phyloP scores from a whole-genome alignment of 2,113 vertebrate genomes.

The Epinephelus cyanopodus region DNA sequence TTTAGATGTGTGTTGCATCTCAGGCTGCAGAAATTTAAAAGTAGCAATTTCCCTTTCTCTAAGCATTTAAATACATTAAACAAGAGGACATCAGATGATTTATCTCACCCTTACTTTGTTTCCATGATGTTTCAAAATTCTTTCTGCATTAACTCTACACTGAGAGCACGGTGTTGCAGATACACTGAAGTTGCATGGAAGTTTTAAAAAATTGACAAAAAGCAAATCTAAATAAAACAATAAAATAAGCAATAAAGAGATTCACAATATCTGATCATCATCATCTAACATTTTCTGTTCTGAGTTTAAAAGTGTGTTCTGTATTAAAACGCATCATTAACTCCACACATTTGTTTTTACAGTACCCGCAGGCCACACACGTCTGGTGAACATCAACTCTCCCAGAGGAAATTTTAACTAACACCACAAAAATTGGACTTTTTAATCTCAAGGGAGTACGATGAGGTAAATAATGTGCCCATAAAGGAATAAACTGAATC shows the following conservation, averaged over 20 bases:
- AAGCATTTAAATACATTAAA: no score
- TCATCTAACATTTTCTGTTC: background rate
- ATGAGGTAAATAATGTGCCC: background rate
- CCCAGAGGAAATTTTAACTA: background rate
- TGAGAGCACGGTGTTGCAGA: background rate
- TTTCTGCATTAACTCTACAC: background rate
- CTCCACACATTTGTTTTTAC: background rate
- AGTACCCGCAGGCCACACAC: background rate
- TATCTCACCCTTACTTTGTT: no score
- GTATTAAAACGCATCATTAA: constrained; percentile 16
- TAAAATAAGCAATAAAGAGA: background rate
- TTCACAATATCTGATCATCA: background rate
- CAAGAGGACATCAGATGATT: no score
- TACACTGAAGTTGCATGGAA: background rate
- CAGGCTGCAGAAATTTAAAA: no score
- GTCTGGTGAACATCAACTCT: background rate
- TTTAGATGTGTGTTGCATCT: no score
- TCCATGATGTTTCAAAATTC: no score
- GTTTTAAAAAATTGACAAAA: background rate
- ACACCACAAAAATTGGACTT: background rate
- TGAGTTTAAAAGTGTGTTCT: background rate
- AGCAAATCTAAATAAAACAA: background rate
- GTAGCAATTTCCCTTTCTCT: no score
- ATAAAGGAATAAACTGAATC: background rate
- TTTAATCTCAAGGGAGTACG: background rate